These are phyloP conservation scores for Mythimna pallens DNA, from an alignment of 2,888 invertebrate species.

Conservation along the genomic window DNA sequence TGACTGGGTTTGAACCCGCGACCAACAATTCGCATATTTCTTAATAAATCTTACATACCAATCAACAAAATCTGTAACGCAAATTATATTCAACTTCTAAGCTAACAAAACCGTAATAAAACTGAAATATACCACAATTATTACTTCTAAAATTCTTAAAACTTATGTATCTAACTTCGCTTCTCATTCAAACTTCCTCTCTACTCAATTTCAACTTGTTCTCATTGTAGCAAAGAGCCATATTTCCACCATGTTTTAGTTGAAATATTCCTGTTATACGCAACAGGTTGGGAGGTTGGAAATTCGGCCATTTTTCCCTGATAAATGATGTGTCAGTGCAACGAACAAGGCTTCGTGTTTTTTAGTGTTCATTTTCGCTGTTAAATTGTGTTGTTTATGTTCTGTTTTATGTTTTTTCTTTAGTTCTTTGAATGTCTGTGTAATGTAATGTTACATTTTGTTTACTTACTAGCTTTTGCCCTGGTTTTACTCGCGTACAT, in stretches of 20 bases:
- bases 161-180: conserved; percentile 35
- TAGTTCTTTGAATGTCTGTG: neutral
- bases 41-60: no score
- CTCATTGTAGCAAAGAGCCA: conserved; percentile 13
- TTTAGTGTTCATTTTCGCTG: conserved; percentile 44
- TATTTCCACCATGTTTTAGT: conserved; percentile 43
- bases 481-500: no score
- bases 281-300: conserved; percentile 54
- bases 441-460: neutral
- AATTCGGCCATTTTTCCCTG: conserved; percentile 39
- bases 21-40: no score
- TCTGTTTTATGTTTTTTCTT: conserved; percentile 11
- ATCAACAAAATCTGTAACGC: no score
- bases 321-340: conserved; percentile 56
- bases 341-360: conserved; percentile 28
- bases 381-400: conserved; percentile 25
- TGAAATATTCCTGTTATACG: conserved; percentile 45
- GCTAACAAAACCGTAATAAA: neutral
- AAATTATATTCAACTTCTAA: neutral
- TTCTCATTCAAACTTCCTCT: conserved; percentile 19
- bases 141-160: conserved; percentile 19
- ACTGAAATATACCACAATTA: neutral
- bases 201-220: conserved; percentile 49
- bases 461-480: no score
- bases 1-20: no score